Evolutionary conservation across 1,140 invertebrate genomes (phyloP), one percentile per base, ranked within the genome.

Genomic region (Papilio xuthus): DNA sequence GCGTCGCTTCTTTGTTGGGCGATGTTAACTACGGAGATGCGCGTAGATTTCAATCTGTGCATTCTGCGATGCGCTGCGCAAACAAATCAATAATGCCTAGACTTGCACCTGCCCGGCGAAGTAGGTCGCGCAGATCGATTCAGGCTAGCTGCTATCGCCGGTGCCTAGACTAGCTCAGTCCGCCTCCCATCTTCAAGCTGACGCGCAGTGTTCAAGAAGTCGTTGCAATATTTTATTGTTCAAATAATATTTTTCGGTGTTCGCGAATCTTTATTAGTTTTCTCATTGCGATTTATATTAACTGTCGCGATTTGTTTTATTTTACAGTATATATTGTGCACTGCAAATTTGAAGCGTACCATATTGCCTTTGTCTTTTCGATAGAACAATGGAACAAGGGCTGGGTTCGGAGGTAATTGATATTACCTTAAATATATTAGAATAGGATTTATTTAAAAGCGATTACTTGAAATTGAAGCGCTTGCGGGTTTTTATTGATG

Each of bases 151-250:
- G 41, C 74, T 63, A 63, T 76, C 12, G 10, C 73, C n/a, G 32
- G 12, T 32, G 42, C 53, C 74, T 76, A 76, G 74, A 53, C 53
- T 76, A 76, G 74, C 74, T 76, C 74, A 76, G 50, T 76, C 20
- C 74, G 53, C 20, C 2, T 41, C 20, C 32, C 15, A 76, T 23
- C 74, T 26, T 76, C 74, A 32, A 15, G 12, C 53, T 76, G 53
- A 76, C 12, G 18, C 8, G 53, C 53, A 56, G 74, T n/a, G 56
- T 63, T 42, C 32, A 76, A n/a, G 20, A 63, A 63, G 74, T 23
- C 20, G 73, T 75, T 32, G 6, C 41, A 50, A 56, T 37, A 28
- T 76, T 76, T 41, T 37, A 47, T 72, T 47, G 41, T 44, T 44
- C 70, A 20, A 72, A 44, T 72, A 23, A 20, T 72, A n/a, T 72